These are phyloP conservation scores for Colinus virginianus DNA, from an alignment of 2,113 vertebrate genomes.

Conservation along the genomic window DNA sequence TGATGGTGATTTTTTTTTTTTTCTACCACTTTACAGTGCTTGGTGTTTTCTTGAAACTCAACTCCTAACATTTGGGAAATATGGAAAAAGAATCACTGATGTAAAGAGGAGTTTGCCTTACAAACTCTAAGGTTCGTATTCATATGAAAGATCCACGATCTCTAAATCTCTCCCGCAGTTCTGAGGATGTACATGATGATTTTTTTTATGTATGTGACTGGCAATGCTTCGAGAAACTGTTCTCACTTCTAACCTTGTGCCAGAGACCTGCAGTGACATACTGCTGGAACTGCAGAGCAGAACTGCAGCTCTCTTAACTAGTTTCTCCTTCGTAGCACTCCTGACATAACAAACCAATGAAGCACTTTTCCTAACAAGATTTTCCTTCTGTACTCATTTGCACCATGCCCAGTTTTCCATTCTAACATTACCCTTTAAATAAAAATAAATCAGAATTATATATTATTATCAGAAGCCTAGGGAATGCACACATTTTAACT, in stretches of 20 bases:
- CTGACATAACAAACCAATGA: not conserved
- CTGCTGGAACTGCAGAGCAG: not conserved
- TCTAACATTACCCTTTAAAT: not conserved
- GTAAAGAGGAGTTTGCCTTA: not conserved
- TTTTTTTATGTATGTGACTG: not conserved
- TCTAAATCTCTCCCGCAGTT: not conserved
- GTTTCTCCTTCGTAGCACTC: not conserved
- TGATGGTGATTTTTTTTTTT: not conserved
- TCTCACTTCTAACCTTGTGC: not conserved
- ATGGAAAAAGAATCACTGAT: not conserved
- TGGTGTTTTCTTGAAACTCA: not conserved
- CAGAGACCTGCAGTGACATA: not conserved
- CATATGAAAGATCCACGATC: not conserved
- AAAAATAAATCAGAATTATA: slow-evolving; percentile 30
- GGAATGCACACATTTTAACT: not conserved
- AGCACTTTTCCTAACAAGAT: not conserved
- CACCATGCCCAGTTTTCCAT: not conserved
- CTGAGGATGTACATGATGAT: not conserved
- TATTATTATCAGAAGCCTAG: slow-evolving; percentile 13
- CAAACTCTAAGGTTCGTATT: not conserved
- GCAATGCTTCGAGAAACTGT: not conserved
- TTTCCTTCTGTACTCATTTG: not conserved
- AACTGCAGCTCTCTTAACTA: not conserved
- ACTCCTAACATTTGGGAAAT: not conserved
- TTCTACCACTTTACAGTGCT: not conserved